Base-by-base conservation (phyloP, 2,797 vertebrate genomes). In the Melanotaenia boesemani region DNA sequence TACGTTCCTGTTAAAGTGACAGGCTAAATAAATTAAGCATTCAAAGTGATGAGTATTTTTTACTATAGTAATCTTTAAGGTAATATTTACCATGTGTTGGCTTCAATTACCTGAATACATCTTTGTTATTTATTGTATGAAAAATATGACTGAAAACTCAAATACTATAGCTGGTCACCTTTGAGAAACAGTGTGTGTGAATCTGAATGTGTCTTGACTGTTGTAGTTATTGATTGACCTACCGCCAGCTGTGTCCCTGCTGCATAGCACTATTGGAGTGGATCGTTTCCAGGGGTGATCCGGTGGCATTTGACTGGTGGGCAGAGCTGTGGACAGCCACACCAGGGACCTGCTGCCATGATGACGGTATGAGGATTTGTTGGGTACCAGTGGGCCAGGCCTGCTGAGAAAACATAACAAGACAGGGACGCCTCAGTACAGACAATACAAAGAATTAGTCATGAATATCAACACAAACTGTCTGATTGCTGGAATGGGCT, bases 311-410 rank as follows among this genome's bases (percentile, higher is more conserved):
- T 0, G 96, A 92, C 89, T 97, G 92, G 59, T 92, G 95, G 39
- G 96, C 94, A 1, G 97, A 94, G 86, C 96, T 96, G 88, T 99
- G 98, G 70, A 99, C 92, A 74, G 97, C 95, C 89, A 99, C 95
- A 22, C 98, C 97, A 0, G 97, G 96, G 81, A 99, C 95, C 92
- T 99, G 98, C 92, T 99, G 98, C 98, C 98, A 99, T 24, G 98
- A 95, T 2, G 98, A 99, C 55, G 98, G 98, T 59, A 99, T 96
- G 86, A 99, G 95, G 82, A 99, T 99, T 93, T 99, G 98, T 73
- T 99, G 98, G 48, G 98, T 96, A 67, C 97, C 97, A 74, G 96
- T 95, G 37, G 97, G 98, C 98, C 98, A 99, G 70, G 98, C 96
- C 96, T 99, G 98, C 98, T 99, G 92, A 91, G 94, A 93, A 59